Conservation (phyloP, 1,140 invertebrate species). For the Pseudachorutes palmiensis region DNA sequence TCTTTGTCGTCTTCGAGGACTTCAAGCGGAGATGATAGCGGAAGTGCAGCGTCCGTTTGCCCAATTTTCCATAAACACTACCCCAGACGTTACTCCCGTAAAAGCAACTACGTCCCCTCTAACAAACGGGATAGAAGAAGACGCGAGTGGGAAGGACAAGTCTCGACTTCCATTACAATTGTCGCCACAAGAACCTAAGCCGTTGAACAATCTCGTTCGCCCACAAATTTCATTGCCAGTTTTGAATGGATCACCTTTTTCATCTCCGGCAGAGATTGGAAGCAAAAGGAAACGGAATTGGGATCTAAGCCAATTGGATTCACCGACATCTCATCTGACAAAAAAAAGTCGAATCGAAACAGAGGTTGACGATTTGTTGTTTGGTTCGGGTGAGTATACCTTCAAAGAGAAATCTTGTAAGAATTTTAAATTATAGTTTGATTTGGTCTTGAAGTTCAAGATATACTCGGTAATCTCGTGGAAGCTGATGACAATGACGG, state of each 20-base stretch:
- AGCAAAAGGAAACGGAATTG: background rate
- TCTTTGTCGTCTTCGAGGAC: slow-evolving; percentile 66
- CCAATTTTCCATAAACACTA: slow-evolving; percentile 15
- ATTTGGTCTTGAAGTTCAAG: too few relatives aligned
- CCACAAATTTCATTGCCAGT: too few relatives aligned
- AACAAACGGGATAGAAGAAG: too few relatives aligned
- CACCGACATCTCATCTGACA: background rate
- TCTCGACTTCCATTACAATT: too few relatives aligned
- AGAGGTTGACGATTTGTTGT: background rate
- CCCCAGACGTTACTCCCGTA: background rate
- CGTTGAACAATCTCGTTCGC: too few relatives aligned
- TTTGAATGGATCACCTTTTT: too few relatives aligned
- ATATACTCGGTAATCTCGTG: too few relatives aligned
- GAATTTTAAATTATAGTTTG: too few relatives aligned
- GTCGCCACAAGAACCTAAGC: too few relatives aligned
- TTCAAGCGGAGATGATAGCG: slow-evolving; percentile 50
- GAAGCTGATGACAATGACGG: background rate
- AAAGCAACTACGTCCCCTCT: background rate
- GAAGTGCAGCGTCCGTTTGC: slow-evolving; percentile 36
- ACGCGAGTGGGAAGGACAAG: too few relatives aligned
- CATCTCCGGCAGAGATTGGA: background rate
- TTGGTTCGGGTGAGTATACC: background rate
- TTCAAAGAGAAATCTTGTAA: too few relatives aligned
- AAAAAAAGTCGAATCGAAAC: background rate
- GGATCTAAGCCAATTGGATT: background rate